Percentiles rank a stretch among this genome's conserved stretches.
These are phyloP conservation scores for Ormyrus rosae DNA, from an alignment of 2,888 invertebrate genomes.

Conservation along the genomic window DNA sequence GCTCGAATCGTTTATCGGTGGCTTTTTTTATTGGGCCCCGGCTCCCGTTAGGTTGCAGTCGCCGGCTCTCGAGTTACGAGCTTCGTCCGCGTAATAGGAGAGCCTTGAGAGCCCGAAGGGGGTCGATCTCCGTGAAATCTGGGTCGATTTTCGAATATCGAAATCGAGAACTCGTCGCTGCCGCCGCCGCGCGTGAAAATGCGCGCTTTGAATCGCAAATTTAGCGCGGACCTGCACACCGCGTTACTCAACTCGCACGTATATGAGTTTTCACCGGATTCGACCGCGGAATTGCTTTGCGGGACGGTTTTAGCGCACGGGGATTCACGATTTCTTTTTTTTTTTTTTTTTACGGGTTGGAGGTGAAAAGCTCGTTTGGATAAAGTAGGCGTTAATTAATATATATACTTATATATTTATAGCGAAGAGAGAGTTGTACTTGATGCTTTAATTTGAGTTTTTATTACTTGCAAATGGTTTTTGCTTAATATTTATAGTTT, in stretches of 20 bases:
- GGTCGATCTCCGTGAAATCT: conserved; percentile 41
- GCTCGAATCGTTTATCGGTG: not conserved
- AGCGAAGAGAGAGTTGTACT: too few relatives aligned
- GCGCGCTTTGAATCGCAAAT: conserved; percentile 43
- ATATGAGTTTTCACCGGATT: conserved; percentile 21
- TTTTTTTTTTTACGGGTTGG: not conserved
- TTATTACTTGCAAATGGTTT: too few relatives aligned
- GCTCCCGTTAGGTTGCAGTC: conserved; percentile 32
- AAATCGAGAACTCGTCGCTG: conserved; percentile 35
- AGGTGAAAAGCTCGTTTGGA: too few relatives aligned
- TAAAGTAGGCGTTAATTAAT: too few relatives aligned
- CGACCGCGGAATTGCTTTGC: not conserved
- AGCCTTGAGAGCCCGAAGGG: conserved; percentile 25
- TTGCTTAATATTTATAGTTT: too few relatives aligned
- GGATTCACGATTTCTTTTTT: conserved; percentile 23
- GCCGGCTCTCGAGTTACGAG: conserved; percentile 34
- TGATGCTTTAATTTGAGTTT: too few relatives aligned
- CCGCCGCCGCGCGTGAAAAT: conserved; percentile 39
- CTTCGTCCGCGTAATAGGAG: conserved; percentile 42
- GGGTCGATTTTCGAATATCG: conserved; percentile 53
- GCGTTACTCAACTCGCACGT: conserved; percentile 18
- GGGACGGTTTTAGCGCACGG: not conserved
- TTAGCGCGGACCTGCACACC: not conserved
- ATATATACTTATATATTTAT: too few relatives aligned
- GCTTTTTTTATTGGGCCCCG: not conserved